Base-by-base conservation (phyloP, 2,113 vertebrate species). In the Spheniscus mendiculus region DNA sequence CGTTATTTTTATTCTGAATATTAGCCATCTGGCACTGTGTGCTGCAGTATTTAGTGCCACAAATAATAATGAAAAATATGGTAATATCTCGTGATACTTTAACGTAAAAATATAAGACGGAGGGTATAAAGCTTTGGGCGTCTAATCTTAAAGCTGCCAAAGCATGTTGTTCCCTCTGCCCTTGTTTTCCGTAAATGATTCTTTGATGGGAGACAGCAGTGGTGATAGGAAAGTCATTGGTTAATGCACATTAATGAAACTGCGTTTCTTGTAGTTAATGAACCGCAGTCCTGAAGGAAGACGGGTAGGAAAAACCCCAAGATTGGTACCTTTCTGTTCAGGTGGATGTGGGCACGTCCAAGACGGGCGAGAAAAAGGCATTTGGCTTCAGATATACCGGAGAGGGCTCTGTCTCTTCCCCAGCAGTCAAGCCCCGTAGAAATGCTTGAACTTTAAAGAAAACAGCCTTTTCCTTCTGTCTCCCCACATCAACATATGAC, bases 51-150 rank as follows among this genome's bases (percentile, higher is more conserved):
- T 85, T 97, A 97, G 97, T 92, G 89, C 93, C 85, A 96, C 73
- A 96, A 90, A 96, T 95, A 93, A 97, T 97, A 94, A 90, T 92
- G 95, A 97, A 93, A 97, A 90, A 97, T 96, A 90, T 92, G 90
- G 92, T 91, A 95, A 94, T 95, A 89, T 73, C 94, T 90, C 12
- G 1, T 89, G 96, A 92, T 97, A 89, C 95, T 97, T 95, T 83
- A 93, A 96, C 50, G 4, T 93, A 91, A 89, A 96, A 96, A 95
- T 97, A 47, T 95, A 96, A 93, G 91, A 83, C 90, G 74, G 96
- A 87, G 96, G 92, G 78, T 85, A 80, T n/a, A 95, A 96, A 97
- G 76, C 92, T 92, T 66, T 85, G 96, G 82, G 90, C 16, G 6
- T 86, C 49, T 90, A 29, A 90, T 84, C 93, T 96, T 66, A 53